Percentiles rank a stretch among this genome's conserved stretches.
Conservation (phyloP, 2,888 invertebrate species). For the Melinaea marsaeus region DNA sequence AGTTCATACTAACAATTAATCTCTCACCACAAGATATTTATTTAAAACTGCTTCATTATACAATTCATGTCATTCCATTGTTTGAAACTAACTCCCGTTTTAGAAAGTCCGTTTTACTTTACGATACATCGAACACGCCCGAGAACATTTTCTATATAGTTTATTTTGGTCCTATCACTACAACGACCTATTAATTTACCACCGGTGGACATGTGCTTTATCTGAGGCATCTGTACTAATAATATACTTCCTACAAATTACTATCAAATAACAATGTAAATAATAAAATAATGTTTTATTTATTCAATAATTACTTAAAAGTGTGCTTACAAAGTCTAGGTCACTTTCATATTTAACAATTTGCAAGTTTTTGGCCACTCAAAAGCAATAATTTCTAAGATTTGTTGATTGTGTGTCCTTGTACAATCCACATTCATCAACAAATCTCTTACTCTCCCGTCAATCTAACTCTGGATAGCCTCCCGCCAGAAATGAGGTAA, state of each 20-base stretch:
- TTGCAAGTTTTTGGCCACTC: too few relatives aligned
- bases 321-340: too few relatives aligned
- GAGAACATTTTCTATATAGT: slow-evolving; percentile 30
- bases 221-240: slow-evolving; percentile 33
- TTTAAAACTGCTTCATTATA: not conserved
- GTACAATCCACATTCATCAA: too few relatives aligned
- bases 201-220: slow-evolving; percentile 34
- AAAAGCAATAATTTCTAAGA: too few relatives aligned
- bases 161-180: slow-evolving; percentile 40
- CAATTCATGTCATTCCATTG: slow-evolving; percentile 5
- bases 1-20: not conserved
- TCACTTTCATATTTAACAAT: too few relatives aligned
- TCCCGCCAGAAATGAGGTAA: too few relatives aligned
- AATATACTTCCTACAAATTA: slow-evolving; percentile 27
- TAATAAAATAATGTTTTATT: too few relatives aligned
- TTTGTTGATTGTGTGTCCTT: too few relatives aligned
- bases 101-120: slow-evolving; percentile 20
- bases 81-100: not conserved
- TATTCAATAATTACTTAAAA: too few relatives aligned
- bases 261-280: slow-evolving; percentile 7
- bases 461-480: too few relatives aligned
- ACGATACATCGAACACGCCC: slow-evolving; percentile 12
- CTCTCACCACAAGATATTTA: not conserved
- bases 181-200: slow-evolving; percentile 39
- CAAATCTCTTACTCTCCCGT: too few relatives aligned